phyloP scores from a whole-genome alignment of 2,797 vertebrate genomes.

The Peromyscus melanophrys region DNA sequence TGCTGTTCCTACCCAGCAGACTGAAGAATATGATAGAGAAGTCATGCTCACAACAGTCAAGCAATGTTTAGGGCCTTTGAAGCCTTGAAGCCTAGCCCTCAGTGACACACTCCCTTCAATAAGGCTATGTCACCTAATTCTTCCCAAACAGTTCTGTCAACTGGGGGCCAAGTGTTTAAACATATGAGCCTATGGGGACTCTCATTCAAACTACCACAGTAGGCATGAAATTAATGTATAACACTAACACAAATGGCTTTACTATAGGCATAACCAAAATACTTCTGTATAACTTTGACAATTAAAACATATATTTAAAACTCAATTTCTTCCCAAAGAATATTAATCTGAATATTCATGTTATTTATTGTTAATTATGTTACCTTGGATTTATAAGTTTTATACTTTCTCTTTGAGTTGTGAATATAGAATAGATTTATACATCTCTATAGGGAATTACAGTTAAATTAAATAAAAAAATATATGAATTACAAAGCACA shows the following conservation, averaged over 20 bases:
- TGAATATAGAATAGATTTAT: background rate
- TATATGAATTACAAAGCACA: background rate
- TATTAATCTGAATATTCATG: background rate
- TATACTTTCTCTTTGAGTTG: background rate
- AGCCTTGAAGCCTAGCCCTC: background rate
- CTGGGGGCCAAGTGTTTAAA: background rate
- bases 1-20: too few species aligned
- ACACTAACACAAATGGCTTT: background rate
- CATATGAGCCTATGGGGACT: background rate
- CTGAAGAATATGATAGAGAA: background rate
- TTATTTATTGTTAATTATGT: background rate
- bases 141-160: background rate
- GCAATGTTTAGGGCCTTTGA: background rate
- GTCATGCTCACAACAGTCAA: background rate
- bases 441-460: too few species aligned
- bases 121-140: background rate
- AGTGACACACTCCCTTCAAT: background rate
- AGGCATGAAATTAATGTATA: background rate
- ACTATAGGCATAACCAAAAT: background rate
- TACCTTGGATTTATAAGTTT: background rate
- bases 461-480: constrained; percentile 19
- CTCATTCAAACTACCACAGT: background rate
- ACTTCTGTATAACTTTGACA: background rate
- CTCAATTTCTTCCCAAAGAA: background rate
- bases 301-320: constrained; percentile 35